Evolutionary conservation across 2,797 vertebrate genomes (phyloP).

Genomic region (Borostomias antarcticus): DNA sequence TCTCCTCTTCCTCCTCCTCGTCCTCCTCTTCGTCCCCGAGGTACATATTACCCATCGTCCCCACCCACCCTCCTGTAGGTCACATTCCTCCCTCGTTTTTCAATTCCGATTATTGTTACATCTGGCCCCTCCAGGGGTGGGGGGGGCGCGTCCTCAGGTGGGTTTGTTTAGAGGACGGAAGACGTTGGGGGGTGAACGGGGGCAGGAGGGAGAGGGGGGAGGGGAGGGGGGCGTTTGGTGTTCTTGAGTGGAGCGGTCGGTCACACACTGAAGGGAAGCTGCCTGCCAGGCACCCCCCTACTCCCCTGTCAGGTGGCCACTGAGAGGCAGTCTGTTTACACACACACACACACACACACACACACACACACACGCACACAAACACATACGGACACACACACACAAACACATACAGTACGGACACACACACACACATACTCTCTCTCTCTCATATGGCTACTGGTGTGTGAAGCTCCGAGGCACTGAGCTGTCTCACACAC

Average conservation of each 20-base stretch:
- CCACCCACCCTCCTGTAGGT: slow-evolving; percentile 22
- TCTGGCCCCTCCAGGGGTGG: slow-evolving; percentile 58
- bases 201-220: slow-evolving; percentile 29
- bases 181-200: slow-evolving; percentile 40
- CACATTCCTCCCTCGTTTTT: slow-evolving; percentile 53
- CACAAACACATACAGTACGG: slow-evolving; percentile 23
- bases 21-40: no score
- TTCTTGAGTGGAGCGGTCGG: neutral
- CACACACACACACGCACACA: slow-evolving; percentile 25
- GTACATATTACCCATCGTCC: slow-evolving; percentile 38
- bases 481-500: slow-evolving; percentile 55
- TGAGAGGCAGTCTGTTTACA: slow-evolving; percentile 63
- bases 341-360: slow-evolving; percentile 27
- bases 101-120: slow-evolving; percentile 58
- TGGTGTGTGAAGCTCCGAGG: slow-evolving; percentile 53
- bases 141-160: slow-evolving; percentile 59
- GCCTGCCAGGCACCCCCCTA: slow-evolving; percentile 22
- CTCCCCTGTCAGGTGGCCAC: slow-evolving; percentile 42
- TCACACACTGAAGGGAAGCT: slow-evolving; percentile 31
- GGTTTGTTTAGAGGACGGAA: slow-evolving; percentile 68
- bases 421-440: slow-evolving; percentile 29
- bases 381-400: slow-evolving; percentile 1
- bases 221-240: neutral
- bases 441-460: slow-evolving; percentile 13
- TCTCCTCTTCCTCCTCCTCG: no score